Evolutionary conservation across 2,797 vertebrate species (phyloP), one percentile per base, ranked within the genome.

Genomic region (Sibirionetta formosa): DNA sequence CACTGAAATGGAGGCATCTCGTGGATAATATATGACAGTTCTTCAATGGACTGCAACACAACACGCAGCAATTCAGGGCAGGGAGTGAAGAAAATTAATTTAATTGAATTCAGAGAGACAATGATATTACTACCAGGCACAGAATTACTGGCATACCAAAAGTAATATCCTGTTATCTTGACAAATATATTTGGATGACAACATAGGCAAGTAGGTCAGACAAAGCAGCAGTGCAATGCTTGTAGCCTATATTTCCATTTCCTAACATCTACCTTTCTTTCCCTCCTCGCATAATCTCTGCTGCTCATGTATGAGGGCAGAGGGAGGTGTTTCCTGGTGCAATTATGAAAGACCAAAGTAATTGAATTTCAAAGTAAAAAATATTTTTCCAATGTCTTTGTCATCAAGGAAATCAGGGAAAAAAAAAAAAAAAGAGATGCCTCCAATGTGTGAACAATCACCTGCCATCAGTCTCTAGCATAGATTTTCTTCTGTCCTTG

Each of bases 401-500:
- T 31, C 46, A 76, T 61, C 44, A 68, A 66, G 29, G 8, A 89
- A 92, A 31, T 20, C 63, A 88, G 58, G 23, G 23, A 27, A 65
- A 70, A 80, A 66, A 48, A 9, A 33, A 13, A 58, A 33, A n/a
- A 94, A 66, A 83, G 40, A 33, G 51, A 64, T n/a, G 2, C 61
- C 50, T 96, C 27, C 26, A 86, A 44, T 50, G 12, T 71, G 36
- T 3, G 3, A 88, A 71, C 70, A 66, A 76, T 89, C 63, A 72
- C 48, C n/a, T 89, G 82, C 81, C 81, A 63, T 80, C 88, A 91
- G 96, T 98, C 97, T 98, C 93, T 98, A 97, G 97, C 98, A 98
- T 87, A 82, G 92, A 95, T 94, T 24, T 68, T 92, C 96, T 97
- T 80, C 81, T 93, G 91, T 94, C 96, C 97, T 98, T 98, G 97